Evolutionary conservation across 1,140 invertebrate genomes (phyloP).

Genomic region (Subanguina moxae): DNA sequence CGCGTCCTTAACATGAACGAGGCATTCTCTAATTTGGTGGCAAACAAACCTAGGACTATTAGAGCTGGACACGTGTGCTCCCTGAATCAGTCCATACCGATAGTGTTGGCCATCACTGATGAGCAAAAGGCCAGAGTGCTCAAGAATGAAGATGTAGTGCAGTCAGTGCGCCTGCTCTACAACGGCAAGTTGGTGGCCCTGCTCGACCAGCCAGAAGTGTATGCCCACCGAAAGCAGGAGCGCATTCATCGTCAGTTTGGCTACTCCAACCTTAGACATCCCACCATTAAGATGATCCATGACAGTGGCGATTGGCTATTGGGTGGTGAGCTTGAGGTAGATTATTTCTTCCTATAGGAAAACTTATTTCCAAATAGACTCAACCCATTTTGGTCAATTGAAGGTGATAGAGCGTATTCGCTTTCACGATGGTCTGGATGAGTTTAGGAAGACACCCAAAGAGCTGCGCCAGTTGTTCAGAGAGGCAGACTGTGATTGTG

Average conservation of each 20-base stretch:
- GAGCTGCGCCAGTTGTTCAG: slow-evolving; percentile 80
- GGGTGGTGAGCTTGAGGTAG: slow-evolving; percentile 71
- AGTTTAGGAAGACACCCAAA: slow-evolving; percentile 87
- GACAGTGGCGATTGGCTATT: slow-evolving; percentile 91
- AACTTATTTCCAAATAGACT: too few relatives aligned
- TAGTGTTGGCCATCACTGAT: slow-evolving; percentile 78
- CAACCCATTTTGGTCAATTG: slow-evolving; percentile 59
- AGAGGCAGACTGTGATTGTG: slow-evolving; percentile 77
- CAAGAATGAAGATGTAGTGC: background rate
- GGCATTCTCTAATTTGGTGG: too few relatives aligned
- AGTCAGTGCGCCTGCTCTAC: slow-evolving; percentile 2
- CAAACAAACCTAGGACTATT: slow-evolving; percentile 17
- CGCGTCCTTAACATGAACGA: too few relatives aligned
- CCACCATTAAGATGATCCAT: slow-evolving; percentile 85
- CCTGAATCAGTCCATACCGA: slow-evolving; percentile 88
- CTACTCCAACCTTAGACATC: slow-evolving; percentile 82
- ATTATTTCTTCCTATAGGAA: background rate
- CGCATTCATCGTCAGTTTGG: slow-evolving; percentile 85
- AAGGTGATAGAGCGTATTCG: slow-evolving; percentile 83
- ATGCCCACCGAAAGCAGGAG: slow-evolving; percentile 88
- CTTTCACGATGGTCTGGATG: slow-evolving; percentile 92
- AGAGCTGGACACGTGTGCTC: slow-evolving; percentile 62
- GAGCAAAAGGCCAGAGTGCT: slow-evolving; percentile 26
- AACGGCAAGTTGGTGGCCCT: slow-evolving; percentile 73
- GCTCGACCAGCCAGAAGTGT: slow-evolving; percentile 86